These are phyloP conservation scores for Agrypnus murinus DNA, from an alignment of 2,888 invertebrate genomes.

Conservation along the genomic window DNA sequence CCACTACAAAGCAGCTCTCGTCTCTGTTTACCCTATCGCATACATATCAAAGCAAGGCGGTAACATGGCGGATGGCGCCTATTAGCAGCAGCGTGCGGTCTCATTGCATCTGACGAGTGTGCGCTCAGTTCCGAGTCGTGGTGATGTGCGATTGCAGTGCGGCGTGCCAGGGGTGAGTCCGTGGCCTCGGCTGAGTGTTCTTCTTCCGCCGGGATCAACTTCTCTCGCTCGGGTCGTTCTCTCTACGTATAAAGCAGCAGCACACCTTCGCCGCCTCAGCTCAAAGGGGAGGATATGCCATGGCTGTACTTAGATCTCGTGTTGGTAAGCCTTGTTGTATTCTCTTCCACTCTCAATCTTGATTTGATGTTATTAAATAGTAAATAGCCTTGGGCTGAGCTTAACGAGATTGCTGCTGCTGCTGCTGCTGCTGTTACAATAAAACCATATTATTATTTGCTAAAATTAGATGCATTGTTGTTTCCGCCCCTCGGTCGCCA, in stretches of 20 bases:
- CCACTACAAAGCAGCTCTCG: constrained; percentile 50
- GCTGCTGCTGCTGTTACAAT: background rate
- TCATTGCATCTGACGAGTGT: constrained; percentile 63
- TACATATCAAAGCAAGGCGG: constrained; percentile 61
- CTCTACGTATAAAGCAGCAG: too few species aligned
- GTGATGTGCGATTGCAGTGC: constrained; percentile 61
- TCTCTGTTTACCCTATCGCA: constrained; percentile 64
- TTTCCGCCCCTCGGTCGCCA: constrained; percentile 11
- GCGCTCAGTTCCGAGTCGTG: constrained; percentile 63
- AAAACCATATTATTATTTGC: background rate
- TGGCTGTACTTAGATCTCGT: constrained; percentile 70
- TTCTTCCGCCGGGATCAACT: constrained; percentile 47
- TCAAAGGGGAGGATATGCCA: constrained; percentile 60
- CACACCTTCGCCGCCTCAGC: constrained; percentile 22
- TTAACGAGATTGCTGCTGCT: constrained; percentile 5
- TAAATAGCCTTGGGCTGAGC: constrained; percentile 2
- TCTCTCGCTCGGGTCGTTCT: constrained; percentile 25
- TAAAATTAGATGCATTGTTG: constrained; percentile 19
- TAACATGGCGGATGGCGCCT: constrained; percentile 67
- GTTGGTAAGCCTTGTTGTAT: constrained; percentile 69
- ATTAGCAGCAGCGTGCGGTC: constrained; percentile 62
- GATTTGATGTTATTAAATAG: background rate
- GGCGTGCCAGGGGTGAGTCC: constrained; percentile 53
- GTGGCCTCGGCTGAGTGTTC: constrained; percentile 48
- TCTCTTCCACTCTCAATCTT: constrained; percentile 36